These are phyloP conservation scores for Callitettix versicolor DNA, from an alignment of 1,140 invertebrate genomes.

Conservation along the genomic window DNA sequence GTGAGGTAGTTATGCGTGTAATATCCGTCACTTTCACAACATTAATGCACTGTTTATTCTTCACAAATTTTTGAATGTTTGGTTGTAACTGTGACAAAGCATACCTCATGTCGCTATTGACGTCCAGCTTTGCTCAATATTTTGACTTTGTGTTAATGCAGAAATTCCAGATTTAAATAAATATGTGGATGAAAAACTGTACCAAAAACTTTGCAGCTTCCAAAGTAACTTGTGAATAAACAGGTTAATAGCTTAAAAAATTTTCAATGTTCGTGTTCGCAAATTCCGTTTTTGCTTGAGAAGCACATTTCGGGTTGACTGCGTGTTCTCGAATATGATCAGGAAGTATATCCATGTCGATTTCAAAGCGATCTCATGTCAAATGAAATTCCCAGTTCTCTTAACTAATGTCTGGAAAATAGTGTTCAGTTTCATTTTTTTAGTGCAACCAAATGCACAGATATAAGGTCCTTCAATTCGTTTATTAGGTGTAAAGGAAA, in stretches of 20 bases:
- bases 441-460: background rate
- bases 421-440: background rate
- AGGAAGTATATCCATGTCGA: conserved; percentile 1
- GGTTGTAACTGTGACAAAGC: conserved; percentile 11
- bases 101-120: background rate
- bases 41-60: conserved; percentile 13
- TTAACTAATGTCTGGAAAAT: conserved; percentile 2
- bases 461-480: background rate
- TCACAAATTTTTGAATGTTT: conserved; percentile 2
- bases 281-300: background rate
- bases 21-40: too few relatives aligned
- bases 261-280: background rate
- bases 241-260: conserved; percentile 10
- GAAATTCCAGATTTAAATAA: conserved; percentile 16
- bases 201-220: conserved; percentile 6
- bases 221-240: conserved; percentile 10
- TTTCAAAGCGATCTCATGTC: background rate
- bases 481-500: background rate
- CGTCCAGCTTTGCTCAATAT: conserved; percentile 9
- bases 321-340: background rate
- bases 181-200: conserved; percentile 15
- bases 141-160: conserved; percentile 12
- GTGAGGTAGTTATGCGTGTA: too few relatives aligned
- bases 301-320: background rate
- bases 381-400: conserved; percentile 6